A percentile compares a stretch with the other conserved stretches of the same genome.
Conservation (phyloP, 2,797 vertebrate species). For the Enteromius trimaculatus region DNA sequence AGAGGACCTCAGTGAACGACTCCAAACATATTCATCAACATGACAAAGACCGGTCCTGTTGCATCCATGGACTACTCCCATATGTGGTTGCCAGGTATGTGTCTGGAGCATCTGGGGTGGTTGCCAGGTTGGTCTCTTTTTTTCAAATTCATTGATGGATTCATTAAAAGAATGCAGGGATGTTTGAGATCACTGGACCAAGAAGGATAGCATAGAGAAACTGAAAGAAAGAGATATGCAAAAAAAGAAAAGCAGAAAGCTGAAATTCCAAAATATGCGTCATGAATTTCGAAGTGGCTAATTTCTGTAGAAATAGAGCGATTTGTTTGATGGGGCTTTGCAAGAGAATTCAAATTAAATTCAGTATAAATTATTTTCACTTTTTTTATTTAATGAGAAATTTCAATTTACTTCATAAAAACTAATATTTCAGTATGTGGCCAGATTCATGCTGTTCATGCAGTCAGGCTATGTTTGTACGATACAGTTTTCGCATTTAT, state of each 20-base stretch:
- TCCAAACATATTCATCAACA: slow-evolving; percentile 60
- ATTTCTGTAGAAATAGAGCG: not conserved
- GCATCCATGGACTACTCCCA: slow-evolving; percentile 80
- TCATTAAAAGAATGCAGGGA: not conserved
- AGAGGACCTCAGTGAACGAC: slow-evolving; percentile 39
- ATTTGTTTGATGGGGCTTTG: not conserved
- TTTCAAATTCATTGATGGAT: slow-evolving; percentile 1
- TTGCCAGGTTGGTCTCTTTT: slow-evolving; percentile 30
- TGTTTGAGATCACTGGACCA: not conserved
- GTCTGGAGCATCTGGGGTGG: slow-evolving; percentile 61
- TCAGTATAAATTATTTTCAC: no score
- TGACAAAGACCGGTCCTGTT: slow-evolving; percentile 77
- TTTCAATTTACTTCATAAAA: not conserved
- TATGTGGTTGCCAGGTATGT: slow-evolving; percentile 85
- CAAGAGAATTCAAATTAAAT: not conserved
- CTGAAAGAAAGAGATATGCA: not conserved
- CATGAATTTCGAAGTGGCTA: not conserved
- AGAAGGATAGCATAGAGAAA: not conserved
- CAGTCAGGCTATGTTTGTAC: not conserved
- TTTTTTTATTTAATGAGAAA: not conserved
- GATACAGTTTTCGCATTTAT: not conserved
- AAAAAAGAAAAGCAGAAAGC: not conserved
- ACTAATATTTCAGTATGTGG: not conserved
- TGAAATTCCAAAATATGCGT: slow-evolving; percentile 1
- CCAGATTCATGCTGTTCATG: not conserved